Conservation (phyloP, 2,888 invertebrate species). For the Amaurobius ferox region DNA sequence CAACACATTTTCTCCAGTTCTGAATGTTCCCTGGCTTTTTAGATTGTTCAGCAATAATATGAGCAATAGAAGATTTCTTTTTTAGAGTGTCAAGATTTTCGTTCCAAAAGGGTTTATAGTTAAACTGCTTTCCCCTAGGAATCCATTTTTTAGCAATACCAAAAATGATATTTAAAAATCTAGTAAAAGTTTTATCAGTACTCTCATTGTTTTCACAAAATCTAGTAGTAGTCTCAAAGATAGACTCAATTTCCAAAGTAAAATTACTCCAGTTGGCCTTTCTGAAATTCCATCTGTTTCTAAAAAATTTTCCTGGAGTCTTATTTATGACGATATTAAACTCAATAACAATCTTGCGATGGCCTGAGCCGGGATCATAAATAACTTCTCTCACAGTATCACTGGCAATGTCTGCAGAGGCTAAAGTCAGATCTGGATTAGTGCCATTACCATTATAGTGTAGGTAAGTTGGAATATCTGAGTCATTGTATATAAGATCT, state of each 20-base stretch:
- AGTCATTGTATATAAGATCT: background rate
- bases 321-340: background rate
- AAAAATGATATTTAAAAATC: background rate
- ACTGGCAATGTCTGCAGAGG: background rate
- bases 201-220: background rate
- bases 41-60: background rate
- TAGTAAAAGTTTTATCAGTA: background rate
- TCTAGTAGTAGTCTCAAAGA: background rate
- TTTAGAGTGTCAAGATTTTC: background rate
- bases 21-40: background rate
- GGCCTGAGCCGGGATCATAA: slow-evolving; percentile 16
- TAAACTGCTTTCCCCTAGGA: background rate
- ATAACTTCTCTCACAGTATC: background rate
- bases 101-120: background rate
- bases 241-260: background rate
- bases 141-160: background rate
- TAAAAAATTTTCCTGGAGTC: background rate
- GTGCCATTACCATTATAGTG: slow-evolving; percentile 13
- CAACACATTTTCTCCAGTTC: background rate
- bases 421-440: slow-evolving; percentile 4
- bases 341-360: background rate
- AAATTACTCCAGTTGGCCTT: background rate
- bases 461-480: background rate
- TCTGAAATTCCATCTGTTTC: background rate
- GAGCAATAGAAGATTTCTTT: background rate